Evolutionary conservation across 2,113 vertebrate species (phyloP).

Genomic region (Calyptommatus sinebrachiatus): DNA sequence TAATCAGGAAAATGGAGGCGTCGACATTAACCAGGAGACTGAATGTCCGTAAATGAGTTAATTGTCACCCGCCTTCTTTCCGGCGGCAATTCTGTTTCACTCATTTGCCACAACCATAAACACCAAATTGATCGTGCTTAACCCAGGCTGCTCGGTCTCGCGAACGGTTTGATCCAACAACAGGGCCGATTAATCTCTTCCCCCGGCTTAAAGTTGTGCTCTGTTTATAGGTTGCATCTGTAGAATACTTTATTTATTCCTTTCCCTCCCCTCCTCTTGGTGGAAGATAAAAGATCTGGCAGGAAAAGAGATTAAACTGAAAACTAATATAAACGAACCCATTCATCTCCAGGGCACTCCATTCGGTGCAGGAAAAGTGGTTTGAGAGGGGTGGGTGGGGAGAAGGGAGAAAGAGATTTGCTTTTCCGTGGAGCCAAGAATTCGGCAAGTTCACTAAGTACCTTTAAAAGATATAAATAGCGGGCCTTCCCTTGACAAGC

Average conservation of each 20-base stretch:
- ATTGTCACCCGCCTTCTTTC: constrained; percentile 38
- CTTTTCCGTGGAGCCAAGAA: constrained; percentile 36
- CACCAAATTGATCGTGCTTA: constrained; percentile 55
- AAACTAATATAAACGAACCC: constrained; percentile 71
- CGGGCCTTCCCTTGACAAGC: constrained; percentile 45
- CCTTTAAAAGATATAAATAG: constrained; percentile 63
- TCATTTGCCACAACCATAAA: constrained; percentile 55
- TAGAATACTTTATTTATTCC: constrained; percentile 69
- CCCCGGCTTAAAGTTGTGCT: constrained; percentile 52
- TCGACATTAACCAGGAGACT: constrained; percentile 1
- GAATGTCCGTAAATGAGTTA: constrained; percentile 19
- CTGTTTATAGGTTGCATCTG: constrained; percentile 56
- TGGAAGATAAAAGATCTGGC: constrained; percentile 72
- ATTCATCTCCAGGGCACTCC: constrained; percentile 65
- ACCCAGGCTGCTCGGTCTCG: constrained; percentile 48
- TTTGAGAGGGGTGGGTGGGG: constrained; percentile 35
- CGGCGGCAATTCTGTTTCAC: constrained; percentile 2
- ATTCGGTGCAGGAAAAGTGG: constrained; percentile 50
- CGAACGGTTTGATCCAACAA: constrained; percentile 61
- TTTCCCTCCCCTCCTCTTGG: constrained; percentile 51
- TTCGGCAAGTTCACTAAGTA: constrained; percentile 48
- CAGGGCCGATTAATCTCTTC: constrained; percentile 62
- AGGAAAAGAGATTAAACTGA: constrained; percentile 74
- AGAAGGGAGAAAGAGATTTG: no score
- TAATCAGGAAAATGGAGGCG: constrained; percentile 31